Evolutionary conservation across 2,888 invertebrate species (phyloP).

Genomic region (Metalampra italica): DNA sequence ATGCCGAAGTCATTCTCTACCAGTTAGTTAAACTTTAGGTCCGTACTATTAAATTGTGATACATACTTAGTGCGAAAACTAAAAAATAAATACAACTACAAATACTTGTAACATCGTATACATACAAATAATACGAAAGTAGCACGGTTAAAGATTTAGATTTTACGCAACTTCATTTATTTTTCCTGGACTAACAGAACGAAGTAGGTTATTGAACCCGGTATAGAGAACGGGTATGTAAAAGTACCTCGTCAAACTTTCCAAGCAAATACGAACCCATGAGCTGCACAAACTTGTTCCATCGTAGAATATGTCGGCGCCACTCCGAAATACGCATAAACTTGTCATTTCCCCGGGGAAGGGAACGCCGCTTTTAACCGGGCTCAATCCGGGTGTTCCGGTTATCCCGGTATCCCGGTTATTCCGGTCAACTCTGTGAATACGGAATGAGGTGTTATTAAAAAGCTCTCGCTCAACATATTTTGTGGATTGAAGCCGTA

Average conservation of each 20-base stretch:
- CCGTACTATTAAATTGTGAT: no score
- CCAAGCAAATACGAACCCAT: background rate
- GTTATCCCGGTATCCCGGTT: background rate
- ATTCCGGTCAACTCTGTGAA: background rate
- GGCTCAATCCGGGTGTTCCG: background rate
- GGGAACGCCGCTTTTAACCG: background rate
- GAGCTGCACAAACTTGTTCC: background rate
- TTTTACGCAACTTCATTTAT: no score
- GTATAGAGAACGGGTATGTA: background rate
- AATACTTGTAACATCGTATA: no score
- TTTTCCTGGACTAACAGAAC: no score
- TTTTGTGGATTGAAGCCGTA: background rate
- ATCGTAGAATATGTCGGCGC: no score
- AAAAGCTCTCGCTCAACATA: background rate
- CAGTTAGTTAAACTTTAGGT: no score
- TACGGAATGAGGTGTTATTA: slow-evolving; percentile 1
- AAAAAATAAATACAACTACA: no score
- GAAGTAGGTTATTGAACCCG: no score
- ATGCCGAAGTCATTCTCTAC: no score
- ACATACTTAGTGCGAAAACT: no score
- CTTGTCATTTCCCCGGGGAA: background rate
- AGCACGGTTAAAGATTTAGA: no score
- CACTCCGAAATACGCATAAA: background rate
- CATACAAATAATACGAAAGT: no score
- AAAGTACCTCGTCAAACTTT: background rate